These are phyloP conservation scores for Nebria salina DNA, from an alignment of 2,888 invertebrate genomes.

Conservation along the genomic window DNA sequence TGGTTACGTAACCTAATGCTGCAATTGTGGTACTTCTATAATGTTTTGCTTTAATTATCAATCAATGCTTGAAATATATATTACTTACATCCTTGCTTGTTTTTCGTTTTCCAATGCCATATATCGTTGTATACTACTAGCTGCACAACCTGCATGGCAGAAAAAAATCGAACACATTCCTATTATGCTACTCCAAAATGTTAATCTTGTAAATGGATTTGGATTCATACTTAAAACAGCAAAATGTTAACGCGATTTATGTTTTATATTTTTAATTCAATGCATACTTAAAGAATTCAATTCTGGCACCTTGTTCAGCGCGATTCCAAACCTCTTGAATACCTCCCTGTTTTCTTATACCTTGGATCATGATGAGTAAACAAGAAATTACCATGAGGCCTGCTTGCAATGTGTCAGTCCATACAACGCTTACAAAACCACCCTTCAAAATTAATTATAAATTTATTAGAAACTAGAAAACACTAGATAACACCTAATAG, in stretches of 20 bases:
- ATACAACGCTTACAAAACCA: conserved; percentile 10
- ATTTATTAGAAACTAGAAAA: no score
- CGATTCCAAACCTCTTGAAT: conserved; percentile 10
- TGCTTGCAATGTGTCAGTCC: conserved; percentile 13
- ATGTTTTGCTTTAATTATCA: neutral
- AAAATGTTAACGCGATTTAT: no score
- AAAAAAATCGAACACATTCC: conserved; percentile 28
- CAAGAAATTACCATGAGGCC: conserved; percentile 8
- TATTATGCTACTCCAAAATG: conserved; percentile 26
- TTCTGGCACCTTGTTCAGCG: neutral
- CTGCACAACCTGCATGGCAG: conserved; percentile 23
- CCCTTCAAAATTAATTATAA: neutral
- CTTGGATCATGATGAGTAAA: neutral
- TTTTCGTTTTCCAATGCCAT: conserved; percentile 30
- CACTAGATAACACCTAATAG: no score
- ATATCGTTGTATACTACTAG: conserved; percentile 33
- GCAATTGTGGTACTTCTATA: conserved; percentile 31
- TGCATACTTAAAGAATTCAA: conserved; percentile 8
- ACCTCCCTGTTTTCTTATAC: neutral
- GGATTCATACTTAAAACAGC: conserved; percentile 17
- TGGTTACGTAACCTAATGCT: conserved; percentile 5
- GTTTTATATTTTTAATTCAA: no score
- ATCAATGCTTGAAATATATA: neutral
- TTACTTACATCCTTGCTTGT: conserved; percentile 30
- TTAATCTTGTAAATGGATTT: conserved; percentile 31